Evolutionary conservation across 2,113 vertebrate species (phyloP).

Genomic region (Limnothrissa miodon): DNA sequence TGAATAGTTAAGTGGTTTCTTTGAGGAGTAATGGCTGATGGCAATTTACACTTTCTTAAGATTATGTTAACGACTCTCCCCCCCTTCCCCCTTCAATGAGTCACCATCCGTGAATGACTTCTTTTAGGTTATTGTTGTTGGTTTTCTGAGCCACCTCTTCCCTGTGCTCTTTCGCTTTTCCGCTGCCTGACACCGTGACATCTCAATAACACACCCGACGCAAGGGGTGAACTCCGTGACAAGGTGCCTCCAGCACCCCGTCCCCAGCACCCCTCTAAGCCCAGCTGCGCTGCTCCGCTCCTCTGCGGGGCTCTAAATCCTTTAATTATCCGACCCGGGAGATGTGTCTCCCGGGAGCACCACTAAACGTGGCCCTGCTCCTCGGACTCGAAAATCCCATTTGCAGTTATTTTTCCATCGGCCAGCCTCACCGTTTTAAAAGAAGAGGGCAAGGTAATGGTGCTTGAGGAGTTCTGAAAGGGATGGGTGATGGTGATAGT

Average conservation of each 20-base stretch:
- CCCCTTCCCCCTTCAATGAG: not conserved
- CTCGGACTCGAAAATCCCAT: slow-evolving; percentile 50
- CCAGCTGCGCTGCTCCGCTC: not conserved
- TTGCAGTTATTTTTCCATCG: slow-evolving; percentile 42
- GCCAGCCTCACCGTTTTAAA: not conserved
- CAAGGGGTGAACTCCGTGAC: not conserved
- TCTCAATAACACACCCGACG: not conserved
- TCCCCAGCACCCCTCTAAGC: not conserved
- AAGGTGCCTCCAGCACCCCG: not conserved
- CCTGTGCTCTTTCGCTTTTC: not conserved
- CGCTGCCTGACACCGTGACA: not conserved
- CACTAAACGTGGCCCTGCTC: slow-evolving; percentile 53
- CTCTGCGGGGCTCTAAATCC: slow-evolving; percentile 62
- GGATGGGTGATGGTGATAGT: no score
- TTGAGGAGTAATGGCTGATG: not conserved
- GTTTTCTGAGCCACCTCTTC: not conserved
- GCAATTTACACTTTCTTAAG: not conserved
- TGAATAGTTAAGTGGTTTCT: not conserved
- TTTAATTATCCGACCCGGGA: slow-evolving; percentile 63
- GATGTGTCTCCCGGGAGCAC: slow-evolving; percentile 50
- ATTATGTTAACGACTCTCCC: not conserved
- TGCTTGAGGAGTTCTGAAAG: slow-evolving; percentile 38
- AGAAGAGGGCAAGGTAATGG: slow-evolving; percentile 41
- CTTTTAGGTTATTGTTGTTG: not conserved
- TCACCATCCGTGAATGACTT: not conserved